Evolutionary conservation across 1,140 invertebrate genomes (phyloP).

Genomic region (Lordiphosa mommai): DNA sequence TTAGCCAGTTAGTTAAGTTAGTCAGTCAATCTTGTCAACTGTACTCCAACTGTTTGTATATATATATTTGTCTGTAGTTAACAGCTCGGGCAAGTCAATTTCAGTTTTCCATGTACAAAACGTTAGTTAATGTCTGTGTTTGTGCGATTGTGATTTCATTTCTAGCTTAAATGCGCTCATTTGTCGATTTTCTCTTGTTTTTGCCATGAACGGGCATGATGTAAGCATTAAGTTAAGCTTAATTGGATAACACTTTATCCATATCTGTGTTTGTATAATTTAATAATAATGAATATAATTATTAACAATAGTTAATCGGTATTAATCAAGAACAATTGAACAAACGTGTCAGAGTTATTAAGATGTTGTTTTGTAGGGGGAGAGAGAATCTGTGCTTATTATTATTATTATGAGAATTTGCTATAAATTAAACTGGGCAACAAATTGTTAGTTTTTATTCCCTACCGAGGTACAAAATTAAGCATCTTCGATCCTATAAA

Average conservation of each 20-base stretch:
- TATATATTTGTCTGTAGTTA: constrained; percentile 6
- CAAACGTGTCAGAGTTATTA: constrained; percentile 11
- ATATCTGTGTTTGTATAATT: constrained; percentile 13
- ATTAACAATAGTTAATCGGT: not conserved
- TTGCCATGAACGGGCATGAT: constrained; percentile 26
- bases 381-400: too few relatives aligned
- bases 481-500: too few relatives aligned
- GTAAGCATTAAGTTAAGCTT: constrained; percentile 40
- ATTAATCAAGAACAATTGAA: too few relatives aligned
- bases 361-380: too few relatives aligned
- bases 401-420: too few relatives aligned
- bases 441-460: too few relatives aligned
- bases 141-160: constrained; percentile 48
- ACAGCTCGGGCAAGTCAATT: constrained; percentile 34
- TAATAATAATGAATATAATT: not conserved
- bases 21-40: constrained; percentile 75
- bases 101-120: constrained; percentile 23
- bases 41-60: constrained; percentile 46
- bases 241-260: constrained; percentile 46
- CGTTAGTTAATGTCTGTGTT: constrained; percentile 13
- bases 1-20: constrained; percentile 34
- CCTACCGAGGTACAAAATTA: too few relatives aligned
- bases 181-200: constrained; percentile 39
- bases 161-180: not conserved
- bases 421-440: too few relatives aligned